Conservation (phyloP, 2,888 invertebrate genomes). For the Isotomurus palustris region DNA sequence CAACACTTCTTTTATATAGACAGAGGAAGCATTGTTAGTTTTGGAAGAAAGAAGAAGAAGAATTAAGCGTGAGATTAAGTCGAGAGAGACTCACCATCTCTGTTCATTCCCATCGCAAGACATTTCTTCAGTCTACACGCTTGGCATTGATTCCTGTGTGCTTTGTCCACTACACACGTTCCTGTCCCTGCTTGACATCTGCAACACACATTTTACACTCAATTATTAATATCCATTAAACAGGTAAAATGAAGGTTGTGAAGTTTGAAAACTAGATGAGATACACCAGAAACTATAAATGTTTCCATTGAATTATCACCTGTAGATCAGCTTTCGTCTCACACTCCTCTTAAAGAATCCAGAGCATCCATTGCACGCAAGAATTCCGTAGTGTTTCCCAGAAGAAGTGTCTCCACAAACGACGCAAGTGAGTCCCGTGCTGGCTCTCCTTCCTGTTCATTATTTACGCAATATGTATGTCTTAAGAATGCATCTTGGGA, state of each 20-base stretch:
- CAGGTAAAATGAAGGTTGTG: too few species aligned
- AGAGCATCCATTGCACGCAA: slow-evolving; percentile 98
- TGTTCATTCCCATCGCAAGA: slow-evolving; percentile 98
- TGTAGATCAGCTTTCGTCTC: slow-evolving; percentile 90
- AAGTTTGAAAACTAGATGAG: neutral
- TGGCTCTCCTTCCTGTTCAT: slow-evolving; percentile 46
- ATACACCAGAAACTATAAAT: neutral
- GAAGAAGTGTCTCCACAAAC: slow-evolving; percentile 96
- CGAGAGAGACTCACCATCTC: slow-evolving; percentile 89
- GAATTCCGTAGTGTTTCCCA: slow-evolving; percentile 95
- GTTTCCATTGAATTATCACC: slow-evolving; percentile 61
- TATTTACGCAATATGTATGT: too few species aligned
- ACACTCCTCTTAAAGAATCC: slow-evolving; percentile 98
- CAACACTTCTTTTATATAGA: neutral
- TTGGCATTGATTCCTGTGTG: slow-evolving; percentile 98
- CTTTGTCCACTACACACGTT: slow-evolving; percentile 94
- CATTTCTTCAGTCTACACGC: slow-evolving; percentile 98
- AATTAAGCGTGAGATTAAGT: neutral
- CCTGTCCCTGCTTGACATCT: slow-evolving; percentile 99
- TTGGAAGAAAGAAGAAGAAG: neutral
- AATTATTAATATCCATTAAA: too few species aligned
- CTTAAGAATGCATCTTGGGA: neutral
- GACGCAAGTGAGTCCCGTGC: slow-evolving; percentile 80
- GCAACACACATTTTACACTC: slow-evolving; percentile 44
- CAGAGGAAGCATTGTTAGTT: neutral